Evolutionary conservation across 2,797 vertebrate species (phyloP), one percentile per base, ranked within the genome.

Genomic region (Danio kyathit): DNA sequence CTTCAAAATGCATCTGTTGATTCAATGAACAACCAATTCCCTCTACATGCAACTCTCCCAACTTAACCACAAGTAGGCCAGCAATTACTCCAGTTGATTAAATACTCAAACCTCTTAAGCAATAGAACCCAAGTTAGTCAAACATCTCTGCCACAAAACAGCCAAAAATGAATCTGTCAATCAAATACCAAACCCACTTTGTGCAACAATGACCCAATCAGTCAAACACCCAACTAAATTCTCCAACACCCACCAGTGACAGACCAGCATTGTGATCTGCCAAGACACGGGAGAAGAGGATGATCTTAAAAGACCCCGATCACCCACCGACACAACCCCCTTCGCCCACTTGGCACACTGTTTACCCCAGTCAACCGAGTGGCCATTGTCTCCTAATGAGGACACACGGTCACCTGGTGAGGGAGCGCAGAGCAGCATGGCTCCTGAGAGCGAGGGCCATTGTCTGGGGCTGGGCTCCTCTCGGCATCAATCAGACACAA

Each of bases 391-490:
- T 89, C 63, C 11, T 90, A 93, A 93, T 92, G 90, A 94, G 92
- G 90, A 88, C 89, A 86, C 88, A 89, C 94, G 95, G 94, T 96
- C 95, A 98, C 96, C 97, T 97, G 96, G 95, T 92, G 95, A 93
- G 94, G 95, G 92, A 85, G 52, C 49, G 63, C 49, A 29, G 70
- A 65, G 41, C 65, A 88, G 94, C 91, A 90, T 90, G 92, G 94
- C 94, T 90, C 90, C 92, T 86, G 92, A 93, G 94, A 93, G 94
- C 93, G 94, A 6, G 92, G 90, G 91, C 92, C 93, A 96, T 97
- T 96, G 95, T 96, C 93, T 93, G 63, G 46, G 48, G 10, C 85
- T 7, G 52, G 89, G 90, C 93, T 91, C 92, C 89, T 91, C 92
- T 90, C 92, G 0, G 19, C 21, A 2, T 46, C 41, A 29, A 29